Evolutionary conservation across 2,888 invertebrate genomes (phyloP), one percentile per base, ranked within the genome.

Genomic region (Macrophya alboannulata): DNA sequence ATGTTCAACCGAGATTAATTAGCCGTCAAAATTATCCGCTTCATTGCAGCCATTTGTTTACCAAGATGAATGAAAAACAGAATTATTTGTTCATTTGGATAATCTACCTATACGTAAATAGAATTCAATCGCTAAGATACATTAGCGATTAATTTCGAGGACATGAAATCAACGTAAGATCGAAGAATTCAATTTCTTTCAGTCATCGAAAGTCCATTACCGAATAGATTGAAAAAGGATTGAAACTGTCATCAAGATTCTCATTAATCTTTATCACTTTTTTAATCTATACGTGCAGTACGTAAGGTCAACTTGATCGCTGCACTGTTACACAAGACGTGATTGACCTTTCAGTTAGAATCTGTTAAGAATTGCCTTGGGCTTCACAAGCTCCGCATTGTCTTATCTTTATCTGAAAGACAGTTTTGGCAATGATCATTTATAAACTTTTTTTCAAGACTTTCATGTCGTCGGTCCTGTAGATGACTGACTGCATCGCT

Each of bases 401-500:
- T 25, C 25, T 25, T 15, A 31, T 62, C 37, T 68, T 37, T 10
- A 17, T 37, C 25, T 25, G 10, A 62, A 0, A 62, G 37, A 37
- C 37, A 68, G 25, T 37, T 37, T 68, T 37, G 68, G 68, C 62
- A 62, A 62, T 62, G 71, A 72, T 72, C 10, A 43, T 40, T 43
- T 10, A 21, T 40, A 43, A 21, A 25, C 21, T 40, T 31, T 45
- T 74, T 74, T 74, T 25, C n/a, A 21, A 43, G 12, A 43, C 21
- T 62, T n/a, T 4, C 21, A 12, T 40, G 2, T 55, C n/a, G 25
- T 62, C 62, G 62, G 25, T 12, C 12, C 21, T 62, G 59, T 21
- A 59, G 6, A 45, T 17, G 17, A 74, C 45, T 17, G 21, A 48
- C 10, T 76, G 48, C 71, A 48, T 15, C 71, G 25, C 25, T 40